Percentiles rank a stretch among this genome's conserved stretches.
Evolutionary conservation across 2,888 invertebrate species (phyloP).

Genomic region (Netelia inedita): DNA sequence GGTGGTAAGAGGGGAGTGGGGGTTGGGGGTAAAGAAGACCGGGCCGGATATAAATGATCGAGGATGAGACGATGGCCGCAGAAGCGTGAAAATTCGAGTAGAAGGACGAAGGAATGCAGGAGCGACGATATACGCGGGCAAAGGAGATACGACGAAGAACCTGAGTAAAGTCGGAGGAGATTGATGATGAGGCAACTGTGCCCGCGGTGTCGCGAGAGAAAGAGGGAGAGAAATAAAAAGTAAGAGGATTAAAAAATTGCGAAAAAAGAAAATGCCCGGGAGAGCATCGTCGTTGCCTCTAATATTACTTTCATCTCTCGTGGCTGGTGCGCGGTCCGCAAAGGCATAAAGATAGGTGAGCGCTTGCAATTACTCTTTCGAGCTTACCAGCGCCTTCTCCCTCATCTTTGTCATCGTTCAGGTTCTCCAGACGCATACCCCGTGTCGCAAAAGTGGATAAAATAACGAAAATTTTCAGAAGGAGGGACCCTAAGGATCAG

Average conservation of each 20-base stretch:
- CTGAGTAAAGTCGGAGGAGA: conserved; percentile 70
- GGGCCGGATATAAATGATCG: conserved; percentile 73
- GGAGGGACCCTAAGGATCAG: neutral
- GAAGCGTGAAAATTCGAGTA: conserved; percentile 55
- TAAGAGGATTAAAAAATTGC: conserved; percentile 75
- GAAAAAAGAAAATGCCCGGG: conserved; percentile 68
- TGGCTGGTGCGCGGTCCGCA: neutral
- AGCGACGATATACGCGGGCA: conserved; percentile 22
- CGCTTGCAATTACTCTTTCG: conserved; percentile 73
- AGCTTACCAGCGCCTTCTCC: conserved; percentile 19
- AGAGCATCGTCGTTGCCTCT: conserved; percentile 34
- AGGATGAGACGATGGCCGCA: conserved; percentile 58
- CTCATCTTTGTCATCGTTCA: conserved; percentile 12
- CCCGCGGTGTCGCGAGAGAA: conserved; percentile 72
- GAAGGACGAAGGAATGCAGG: conserved; percentile 40
- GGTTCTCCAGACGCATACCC: neutral
- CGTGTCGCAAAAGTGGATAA: neutral
- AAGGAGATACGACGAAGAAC: conserved; percentile 50
- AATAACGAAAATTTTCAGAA: neutral
- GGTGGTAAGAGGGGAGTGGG: neutral
- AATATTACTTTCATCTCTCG: conserved; percentile 44
- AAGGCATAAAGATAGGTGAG: conserved; percentile 67
- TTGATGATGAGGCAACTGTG: conserved; percentile 78
- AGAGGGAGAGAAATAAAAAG: conserved; percentile 38
- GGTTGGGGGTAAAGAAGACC: too few relatives aligned